Base-by-base conservation (phyloP, 2,888 invertebrate species). In the Germaria angustata region DNA sequence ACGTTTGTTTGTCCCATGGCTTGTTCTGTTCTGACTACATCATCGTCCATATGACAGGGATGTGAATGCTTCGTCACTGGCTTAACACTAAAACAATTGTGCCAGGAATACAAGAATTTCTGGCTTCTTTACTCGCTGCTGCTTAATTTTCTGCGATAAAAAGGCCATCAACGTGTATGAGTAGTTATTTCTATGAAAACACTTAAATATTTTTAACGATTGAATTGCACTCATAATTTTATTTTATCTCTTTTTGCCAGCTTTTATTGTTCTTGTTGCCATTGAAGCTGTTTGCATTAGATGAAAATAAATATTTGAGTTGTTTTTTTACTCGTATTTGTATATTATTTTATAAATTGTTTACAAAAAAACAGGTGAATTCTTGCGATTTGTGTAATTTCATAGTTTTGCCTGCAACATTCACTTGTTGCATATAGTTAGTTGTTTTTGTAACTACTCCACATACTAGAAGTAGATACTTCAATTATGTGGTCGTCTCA, bases 191-290 rank as follows among this genome's bases (percentile, higher is more conserved):
- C 73, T 77, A 4, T 73, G 80, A 63, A 69, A 84, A 49, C 51
- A 44, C 65, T 72, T 81, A 73, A 68, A 79, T 65, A 78, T 77
- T 84, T 84, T 84, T 78, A 61, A 84, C 73, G 75, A 84, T 73
- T 84, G 81, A 84, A 85, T 82, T 82, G 81, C 71, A 80, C 76
- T 84, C 84, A 85, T 84, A 85, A 83, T 81, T 84, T 80, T 61
- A 44, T 28, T 71, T 63, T 65, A 55, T 61, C 59, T 55, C 5
- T 24, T 22, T 46, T 9, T 46, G 20, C 0, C 34, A 6, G 4
- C 11, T 57, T 11, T 41, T 65, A 7, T 41, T 32, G 13, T 41
- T 17, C 9, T 72, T 51, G 36, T 22, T 51, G 2, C 41, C 41
- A 32, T 65, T 72, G 46, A 17, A 17, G 32, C 51, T 66, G 24